Evolutionary conservation across 92 coral and sea anemone genomes (phyloP).

Genomic region (Porites evermanni): DNA sequence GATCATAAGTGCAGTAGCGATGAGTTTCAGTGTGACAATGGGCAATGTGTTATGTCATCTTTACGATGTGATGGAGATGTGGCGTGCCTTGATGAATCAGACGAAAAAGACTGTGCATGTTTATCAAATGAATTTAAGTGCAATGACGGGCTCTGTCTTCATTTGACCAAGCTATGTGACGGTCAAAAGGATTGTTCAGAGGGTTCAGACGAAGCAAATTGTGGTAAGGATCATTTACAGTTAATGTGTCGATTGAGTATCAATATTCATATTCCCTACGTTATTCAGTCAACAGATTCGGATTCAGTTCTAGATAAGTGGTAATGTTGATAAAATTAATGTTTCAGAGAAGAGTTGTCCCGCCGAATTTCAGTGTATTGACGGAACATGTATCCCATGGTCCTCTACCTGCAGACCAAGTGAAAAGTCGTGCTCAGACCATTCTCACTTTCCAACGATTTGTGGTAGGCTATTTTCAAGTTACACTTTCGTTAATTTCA

Average conservation of each 20-base stretch:
- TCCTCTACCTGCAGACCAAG: slow-evolving; percentile 55
- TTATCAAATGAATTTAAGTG: slow-evolving; percentile 64
- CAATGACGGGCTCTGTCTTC: slow-evolving; percentile 61
- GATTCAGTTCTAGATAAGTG: neutral
- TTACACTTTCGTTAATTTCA: neutral
- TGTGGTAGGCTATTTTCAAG: slow-evolving; percentile 57
- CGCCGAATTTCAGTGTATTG: slow-evolving; percentile 66
- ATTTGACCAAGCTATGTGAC: slow-evolving; percentile 62
- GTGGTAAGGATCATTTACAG: slow-evolving; percentile 56
- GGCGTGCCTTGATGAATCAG: slow-evolving; percentile 75
- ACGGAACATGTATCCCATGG: slow-evolving; percentile 69
- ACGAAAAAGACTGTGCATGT: slow-evolving; percentile 77
- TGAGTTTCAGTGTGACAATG: slow-evolving; percentile 74
- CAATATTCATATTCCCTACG: too few relatives aligned
- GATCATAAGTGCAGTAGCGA: slow-evolving; percentile 33
- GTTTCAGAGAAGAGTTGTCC: slow-evolving; percentile 38
- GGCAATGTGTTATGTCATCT: slow-evolving; percentile 60
- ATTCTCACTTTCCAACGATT: slow-evolving; percentile 42
- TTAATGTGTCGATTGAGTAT: too few relatives aligned
- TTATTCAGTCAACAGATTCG: neutral
- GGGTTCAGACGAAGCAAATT: slow-evolving; percentile 80
- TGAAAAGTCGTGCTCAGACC: slow-evolving; percentile 46
- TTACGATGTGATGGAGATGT: slow-evolving; percentile 78
- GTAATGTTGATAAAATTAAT: neutral
- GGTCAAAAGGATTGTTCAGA: slow-evolving; percentile 63